Conservation (phyloP, 92 coral and sea anemone genomes). For the Palythoa grandis region DNA sequence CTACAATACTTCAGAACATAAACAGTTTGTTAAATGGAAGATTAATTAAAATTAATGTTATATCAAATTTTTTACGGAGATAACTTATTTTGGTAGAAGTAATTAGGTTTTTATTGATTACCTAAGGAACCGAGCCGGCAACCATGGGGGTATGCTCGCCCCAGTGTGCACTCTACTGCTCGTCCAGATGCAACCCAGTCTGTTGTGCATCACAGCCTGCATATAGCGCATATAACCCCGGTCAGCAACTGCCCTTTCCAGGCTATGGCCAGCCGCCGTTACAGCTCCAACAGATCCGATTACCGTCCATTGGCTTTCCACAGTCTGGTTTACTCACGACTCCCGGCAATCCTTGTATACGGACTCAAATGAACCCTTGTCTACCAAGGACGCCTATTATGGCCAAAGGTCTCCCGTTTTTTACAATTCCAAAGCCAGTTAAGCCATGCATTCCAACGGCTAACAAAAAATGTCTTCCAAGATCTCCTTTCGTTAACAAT, state of each 20-base stretch:
- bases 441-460: constrained; percentile 20
- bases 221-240: constrained; percentile 43
- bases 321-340: background rate
- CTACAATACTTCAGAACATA: too few species aligned
- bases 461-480: constrained; percentile 29
- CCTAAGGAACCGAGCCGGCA: constrained; percentile 72
- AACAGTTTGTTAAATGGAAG: too few species aligned
- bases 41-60: too few species aligned
- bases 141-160: constrained; percentile 72
- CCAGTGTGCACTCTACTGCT: constrained; percentile 61
- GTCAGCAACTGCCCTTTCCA: constrained; percentile 33
- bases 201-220: constrained; percentile 75
- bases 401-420: constrained; percentile 23
- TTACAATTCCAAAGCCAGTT: constrained; percentile 1
- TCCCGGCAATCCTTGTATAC: constrained; percentile 44
- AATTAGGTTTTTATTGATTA: background rate
- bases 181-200: constrained; percentile 74
- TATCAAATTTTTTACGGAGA: too few species aligned
- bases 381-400: constrained; percentile 35
- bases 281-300: background rate
- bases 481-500: background rate
- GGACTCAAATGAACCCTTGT: constrained; percentile 47
- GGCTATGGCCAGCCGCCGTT: background rate
- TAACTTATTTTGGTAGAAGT: background rate
- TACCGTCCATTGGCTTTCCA: constrained; percentile 15